A percentile compares a stretch with the other conserved stretches of the same genome.
phyloP scores from a whole-genome alignment of 2,888 invertebrate genomes.

The Julus scandinavius region DNA sequence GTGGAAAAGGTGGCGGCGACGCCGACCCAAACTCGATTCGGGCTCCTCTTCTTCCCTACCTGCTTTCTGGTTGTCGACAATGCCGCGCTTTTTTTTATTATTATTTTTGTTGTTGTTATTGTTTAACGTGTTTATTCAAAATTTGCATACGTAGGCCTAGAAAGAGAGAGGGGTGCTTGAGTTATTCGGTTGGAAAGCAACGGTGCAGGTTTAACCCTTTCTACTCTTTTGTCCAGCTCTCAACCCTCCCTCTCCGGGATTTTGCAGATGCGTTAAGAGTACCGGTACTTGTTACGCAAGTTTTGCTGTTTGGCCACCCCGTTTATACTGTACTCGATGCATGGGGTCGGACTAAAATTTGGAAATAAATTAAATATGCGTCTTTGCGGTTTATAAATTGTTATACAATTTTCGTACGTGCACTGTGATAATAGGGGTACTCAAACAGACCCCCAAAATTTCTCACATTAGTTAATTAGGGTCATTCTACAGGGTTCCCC shows the following conservation, averaged over 20 bases:
- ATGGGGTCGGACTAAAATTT: no score
- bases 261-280: not conserved
- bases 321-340: no score
- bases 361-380: no score
- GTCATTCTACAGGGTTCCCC: no score
- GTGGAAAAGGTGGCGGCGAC: constrained; percentile 37
- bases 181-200: not conserved
- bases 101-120: constrained; percentile 46
- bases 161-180: not conserved
- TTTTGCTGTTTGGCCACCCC: not conserved
- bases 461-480: no score
- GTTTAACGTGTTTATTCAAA: constrained; percentile 44
- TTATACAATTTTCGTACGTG: no score
- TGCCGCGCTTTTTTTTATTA: constrained; percentile 42
- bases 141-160: constrained; percentile 18
- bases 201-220: constrained; percentile 23
- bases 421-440: no score
- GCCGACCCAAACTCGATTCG: constrained; percentile 15
- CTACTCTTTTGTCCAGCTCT: not conserved
- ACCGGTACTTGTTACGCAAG: not conserved
- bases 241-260: not conserved
- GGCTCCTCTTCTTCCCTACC: constrained; percentile 31
- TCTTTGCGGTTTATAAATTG: no score
- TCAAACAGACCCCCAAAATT: no score
- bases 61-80: constrained; percentile 20